phyloP scores from a whole-genome alignment of 2,797 vertebrate genomes.

The Emydoidea blandingii region DNA sequence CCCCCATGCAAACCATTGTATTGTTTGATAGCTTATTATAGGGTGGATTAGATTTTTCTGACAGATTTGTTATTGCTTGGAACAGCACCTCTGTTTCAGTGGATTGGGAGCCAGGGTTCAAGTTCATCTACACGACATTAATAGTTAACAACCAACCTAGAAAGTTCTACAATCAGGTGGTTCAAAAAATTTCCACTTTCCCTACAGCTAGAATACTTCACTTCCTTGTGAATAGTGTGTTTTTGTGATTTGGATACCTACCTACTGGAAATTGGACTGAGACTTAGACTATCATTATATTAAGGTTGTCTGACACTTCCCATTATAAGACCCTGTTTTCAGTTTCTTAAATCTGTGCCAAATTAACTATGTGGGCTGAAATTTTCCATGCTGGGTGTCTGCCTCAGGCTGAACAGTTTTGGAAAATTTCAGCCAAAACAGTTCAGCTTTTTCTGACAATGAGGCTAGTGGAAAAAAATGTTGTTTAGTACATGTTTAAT shows the following conservation, averaged over 20 bases:
- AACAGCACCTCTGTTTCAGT: neutral
- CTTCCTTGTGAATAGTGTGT: neutral
- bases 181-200: neutral
- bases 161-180: neutral
- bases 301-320: neutral
- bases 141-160: neutral
- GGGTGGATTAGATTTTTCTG: constrained; percentile 32
- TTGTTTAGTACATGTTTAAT: neutral
- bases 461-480: neutral
- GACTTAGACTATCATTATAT: neutral
- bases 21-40: neutral
- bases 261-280: neutral
- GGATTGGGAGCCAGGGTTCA: neutral
- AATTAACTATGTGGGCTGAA: neutral
- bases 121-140: constrained; percentile 35
- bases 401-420: too few species aligned
- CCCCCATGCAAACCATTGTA: neutral
- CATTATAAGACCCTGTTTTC: neutral
- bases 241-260: neutral
- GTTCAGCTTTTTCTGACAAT: too few species aligned
- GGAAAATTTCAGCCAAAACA: too few species aligned
- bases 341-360: neutral
- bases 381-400: neutral
- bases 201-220: neutral
- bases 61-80: constrained; percentile 38